Percentiles rank a stretch among this genome's conserved stretches.
Evolutionary conservation across 2,797 vertebrate genomes (phyloP).

Genomic region (Epinephelus coioides): DNA sequence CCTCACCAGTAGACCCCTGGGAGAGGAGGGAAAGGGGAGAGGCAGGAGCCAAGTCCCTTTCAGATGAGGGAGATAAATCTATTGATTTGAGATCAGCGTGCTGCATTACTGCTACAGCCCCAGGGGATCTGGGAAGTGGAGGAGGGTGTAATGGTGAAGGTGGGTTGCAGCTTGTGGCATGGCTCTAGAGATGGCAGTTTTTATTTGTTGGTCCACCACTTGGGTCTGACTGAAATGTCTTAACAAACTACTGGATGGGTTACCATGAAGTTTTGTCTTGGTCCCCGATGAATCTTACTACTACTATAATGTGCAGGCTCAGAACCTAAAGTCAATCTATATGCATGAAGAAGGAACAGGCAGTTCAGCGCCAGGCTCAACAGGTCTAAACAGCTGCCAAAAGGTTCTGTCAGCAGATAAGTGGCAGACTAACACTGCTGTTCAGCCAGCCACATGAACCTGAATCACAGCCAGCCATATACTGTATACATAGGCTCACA

Average conservation of each 20-base stretch:
- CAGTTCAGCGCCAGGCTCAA: conserved; percentile 13
- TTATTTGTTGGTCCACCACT: background rate
- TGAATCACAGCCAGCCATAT: conserved; percentile 3
- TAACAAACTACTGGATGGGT: background rate
- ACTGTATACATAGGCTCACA: background rate
- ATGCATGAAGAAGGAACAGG: background rate
- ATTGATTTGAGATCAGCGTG: conserved; percentile 84
- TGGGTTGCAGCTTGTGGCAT: conserved; percentile 16
- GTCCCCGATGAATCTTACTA: background rate
- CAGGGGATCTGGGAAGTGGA: conserved; percentile 57
- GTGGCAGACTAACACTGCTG: conserved; percentile 10
- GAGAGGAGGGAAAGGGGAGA: conserved; percentile 64
- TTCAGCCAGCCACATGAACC: background rate
- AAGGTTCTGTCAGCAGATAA: conserved; percentile 10
- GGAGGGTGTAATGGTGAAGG: conserved; percentile 45
- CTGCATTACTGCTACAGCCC: conserved; percentile 76
- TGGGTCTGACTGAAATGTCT: background rate
- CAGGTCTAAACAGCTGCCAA: conserved; percentile 24
- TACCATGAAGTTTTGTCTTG: conserved; percentile 1
- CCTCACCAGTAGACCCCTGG: conserved; percentile 68
- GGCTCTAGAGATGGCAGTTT: background rate
- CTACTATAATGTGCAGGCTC: too few relatives aligned
- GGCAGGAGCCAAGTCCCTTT: conserved; percentile 51
- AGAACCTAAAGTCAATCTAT: too few relatives aligned
- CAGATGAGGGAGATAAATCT: conserved; percentile 81